A percentile compares a stretch with the other conserved stretches of the same genome.
Conservation (phyloP, 2,888 invertebrate genomes). For the Odontomyia ornata region DNA sequence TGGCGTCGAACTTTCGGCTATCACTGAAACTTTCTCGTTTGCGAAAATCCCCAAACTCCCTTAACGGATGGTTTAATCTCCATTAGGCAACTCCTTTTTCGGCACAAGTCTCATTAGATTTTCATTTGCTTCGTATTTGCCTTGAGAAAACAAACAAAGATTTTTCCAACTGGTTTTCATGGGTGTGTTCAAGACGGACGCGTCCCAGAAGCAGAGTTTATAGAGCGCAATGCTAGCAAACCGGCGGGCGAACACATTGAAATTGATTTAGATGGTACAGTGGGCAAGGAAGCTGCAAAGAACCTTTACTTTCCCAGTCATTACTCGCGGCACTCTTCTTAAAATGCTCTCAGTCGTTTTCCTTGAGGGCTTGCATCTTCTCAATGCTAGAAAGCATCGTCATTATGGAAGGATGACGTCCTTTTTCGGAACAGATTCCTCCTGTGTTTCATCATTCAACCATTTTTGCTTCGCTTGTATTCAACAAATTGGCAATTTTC, state of each 20-base stretch:
- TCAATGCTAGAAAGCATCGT: too few relatives aligned
- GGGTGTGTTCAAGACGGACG: constrained; percentile 33
- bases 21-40: too few relatives aligned
- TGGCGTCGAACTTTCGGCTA: background rate
- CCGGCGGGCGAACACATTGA: constrained; percentile 30
- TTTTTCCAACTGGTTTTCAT: background rate
- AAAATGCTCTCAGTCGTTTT: background rate
- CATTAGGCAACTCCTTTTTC: background rate
- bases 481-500: background rate
- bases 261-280: constrained; percentile 43
- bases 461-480: background rate
- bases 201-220: constrained; percentile 16
- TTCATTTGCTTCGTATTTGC: background rate
- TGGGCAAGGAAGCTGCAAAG: background rate
- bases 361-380: too few relatives aligned
- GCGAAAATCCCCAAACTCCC: too few relatives aligned
- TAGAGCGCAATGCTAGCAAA: constrained; percentile 35
- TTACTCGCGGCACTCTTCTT: background rate
- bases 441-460: background rate
- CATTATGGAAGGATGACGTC: too few relatives aligned
- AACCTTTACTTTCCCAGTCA: background rate
- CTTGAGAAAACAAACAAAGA: background rate
- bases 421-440: background rate
- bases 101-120: background rate
- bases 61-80: too few relatives aligned